A percentile compares a stretch with the other conserved stretches of the same genome.
Evolutionary conservation across 2,113 vertebrate genomes (phyloP).

Genomic region (Ramphastos sulfuratus): DNA sequence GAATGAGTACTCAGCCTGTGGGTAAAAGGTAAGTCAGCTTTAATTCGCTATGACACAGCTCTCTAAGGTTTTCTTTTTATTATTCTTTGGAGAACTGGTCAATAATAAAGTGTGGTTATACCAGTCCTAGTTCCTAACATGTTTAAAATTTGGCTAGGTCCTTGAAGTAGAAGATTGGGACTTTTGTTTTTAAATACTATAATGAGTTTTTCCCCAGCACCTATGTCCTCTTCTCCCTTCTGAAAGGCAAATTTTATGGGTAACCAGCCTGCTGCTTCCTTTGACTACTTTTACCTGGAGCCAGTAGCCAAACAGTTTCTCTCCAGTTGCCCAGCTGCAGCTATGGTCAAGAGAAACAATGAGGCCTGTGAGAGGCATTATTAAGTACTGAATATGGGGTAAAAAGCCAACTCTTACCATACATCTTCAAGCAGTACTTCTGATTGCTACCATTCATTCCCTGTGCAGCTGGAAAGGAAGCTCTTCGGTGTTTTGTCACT

Average conservation of each 20-base stretch:
- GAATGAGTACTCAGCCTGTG: constrained; percentile 62
- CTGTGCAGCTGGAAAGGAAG: not conserved
- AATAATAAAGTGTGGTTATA: constrained; percentile 64
- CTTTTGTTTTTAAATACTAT: not conserved
- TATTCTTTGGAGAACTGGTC: constrained; percentile 66
- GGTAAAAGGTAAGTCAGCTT: constrained; percentile 69
- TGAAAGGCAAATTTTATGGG: not conserved
- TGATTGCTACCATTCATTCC: not conserved
- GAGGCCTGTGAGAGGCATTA: not conserved
- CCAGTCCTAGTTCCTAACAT: constrained; percentile 42
- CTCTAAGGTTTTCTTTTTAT: constrained; percentile 50
- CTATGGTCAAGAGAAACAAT: not conserved
- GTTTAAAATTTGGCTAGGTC: constrained; percentile 63
- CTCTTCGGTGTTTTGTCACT: not conserved
- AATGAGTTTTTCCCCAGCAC: not conserved
- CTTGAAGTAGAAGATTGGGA: constrained; percentile 5
- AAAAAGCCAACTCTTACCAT: not conserved
- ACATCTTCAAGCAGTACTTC: not conserved
- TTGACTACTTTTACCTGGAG: not conserved
- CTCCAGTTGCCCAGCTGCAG: not conserved
- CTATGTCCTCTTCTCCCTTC: not conserved
- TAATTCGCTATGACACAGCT: constrained; percentile 63
- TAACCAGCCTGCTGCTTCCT: not conserved
- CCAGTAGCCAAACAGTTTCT: not conserved
- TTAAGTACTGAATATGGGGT: not conserved